Evolutionary conservation across 2,888 invertebrate species (phyloP), one percentile per base, ranked within the genome.

Genomic region (Meiosimyza decipiens): DNA sequence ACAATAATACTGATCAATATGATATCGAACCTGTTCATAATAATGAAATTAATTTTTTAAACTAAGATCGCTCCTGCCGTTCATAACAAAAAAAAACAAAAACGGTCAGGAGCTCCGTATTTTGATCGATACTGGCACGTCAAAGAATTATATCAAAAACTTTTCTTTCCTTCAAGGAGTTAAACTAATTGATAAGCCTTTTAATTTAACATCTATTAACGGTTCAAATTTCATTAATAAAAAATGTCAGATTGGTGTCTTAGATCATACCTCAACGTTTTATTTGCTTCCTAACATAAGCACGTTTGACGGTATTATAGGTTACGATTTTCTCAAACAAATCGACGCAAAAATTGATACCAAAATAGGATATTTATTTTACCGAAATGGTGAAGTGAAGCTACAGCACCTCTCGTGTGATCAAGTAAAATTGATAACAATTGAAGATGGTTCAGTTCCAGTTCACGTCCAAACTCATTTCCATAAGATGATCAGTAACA

Each of bases 151-250:
- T 54, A 54, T 54, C 9, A 54, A 54, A 54, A 18, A 54, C n/a
- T 18, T 18, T 54, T 54, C 16, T 6, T 54, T 54, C 18, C 18
- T 54, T 18, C 9, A 55, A 57, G 68, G 57, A 50, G 33, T 57
- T 49, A 59, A 49, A 22, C 57, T 47, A 18, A 13, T 68, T n/a
- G 65, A 64, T 49, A 64, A 16, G 52, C 54, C 63, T n/a, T 67
- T 72, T 68, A 68, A 62, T n/a, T 59, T 62, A 40, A 67, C 62
- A 55, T 77, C 75, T 13, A 73, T 71, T 18, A 73, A 74, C 33
- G 71, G 73, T 22, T 68, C 54, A 54, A n/a, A 18, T 9, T 18
- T 54, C 1, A 54, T 54, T 65, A 57, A 57, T 33, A 52, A 55
- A 47, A 75, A 76, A 28, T 71, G 69, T 52, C 15, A 22, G 22